Conservation (phyloP, 2,888 invertebrate species). For the Ichneumoninae sp. region DNA sequence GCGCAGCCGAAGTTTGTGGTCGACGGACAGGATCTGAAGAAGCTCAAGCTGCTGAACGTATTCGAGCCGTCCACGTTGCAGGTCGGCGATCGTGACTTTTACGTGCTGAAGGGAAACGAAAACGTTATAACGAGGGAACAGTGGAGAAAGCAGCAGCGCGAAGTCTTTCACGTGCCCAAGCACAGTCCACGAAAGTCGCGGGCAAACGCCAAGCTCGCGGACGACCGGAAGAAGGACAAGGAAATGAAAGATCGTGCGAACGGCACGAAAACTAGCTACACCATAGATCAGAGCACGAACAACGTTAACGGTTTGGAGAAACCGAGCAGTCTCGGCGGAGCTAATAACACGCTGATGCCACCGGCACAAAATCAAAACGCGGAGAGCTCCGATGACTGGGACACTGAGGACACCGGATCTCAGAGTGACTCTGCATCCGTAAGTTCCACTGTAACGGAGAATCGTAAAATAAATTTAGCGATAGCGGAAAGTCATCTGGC, state of each 20-base stretch:
- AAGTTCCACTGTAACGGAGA: conserved; percentile 61
- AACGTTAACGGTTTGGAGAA: conserved; percentile 70
- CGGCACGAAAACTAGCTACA: conserved; percentile 40
- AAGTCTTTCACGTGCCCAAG: conserved; percentile 82
- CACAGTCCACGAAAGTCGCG: conserved; percentile 80
- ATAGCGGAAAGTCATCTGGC: background rate
- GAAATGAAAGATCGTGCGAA: conserved; percentile 68
- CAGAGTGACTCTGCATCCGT: conserved; percentile 84
- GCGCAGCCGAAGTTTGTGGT: conserved; percentile 89
- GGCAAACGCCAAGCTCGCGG: conserved; percentile 74
- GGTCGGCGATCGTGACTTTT: conserved; percentile 94
- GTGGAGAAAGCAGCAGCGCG: conserved; percentile 87
- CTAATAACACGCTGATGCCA: conserved; percentile 74
- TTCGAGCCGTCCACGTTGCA: conserved; percentile 95
- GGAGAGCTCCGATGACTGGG: conserved; percentile 84
- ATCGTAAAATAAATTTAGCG: conserved; percentile 33
- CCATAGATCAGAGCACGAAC: conserved; percentile 64
- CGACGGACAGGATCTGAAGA: conserved; percentile 91
- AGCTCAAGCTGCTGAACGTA: conserved; percentile 93
- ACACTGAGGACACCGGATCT: conserved; percentile 84
- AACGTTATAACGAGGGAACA: conserved; percentile 90
- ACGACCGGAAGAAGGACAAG: conserved; percentile 75
- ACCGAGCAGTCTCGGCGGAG: conserved; percentile 48
- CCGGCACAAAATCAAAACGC: conserved; percentile 74
- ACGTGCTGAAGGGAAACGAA: conserved; percentile 91